Percentiles rank a stretch among this genome's conserved stretches.
Evolutionary conservation across 2,797 vertebrate species (phyloP).

Genomic region (Heteromormyrus szaboi): DNA sequence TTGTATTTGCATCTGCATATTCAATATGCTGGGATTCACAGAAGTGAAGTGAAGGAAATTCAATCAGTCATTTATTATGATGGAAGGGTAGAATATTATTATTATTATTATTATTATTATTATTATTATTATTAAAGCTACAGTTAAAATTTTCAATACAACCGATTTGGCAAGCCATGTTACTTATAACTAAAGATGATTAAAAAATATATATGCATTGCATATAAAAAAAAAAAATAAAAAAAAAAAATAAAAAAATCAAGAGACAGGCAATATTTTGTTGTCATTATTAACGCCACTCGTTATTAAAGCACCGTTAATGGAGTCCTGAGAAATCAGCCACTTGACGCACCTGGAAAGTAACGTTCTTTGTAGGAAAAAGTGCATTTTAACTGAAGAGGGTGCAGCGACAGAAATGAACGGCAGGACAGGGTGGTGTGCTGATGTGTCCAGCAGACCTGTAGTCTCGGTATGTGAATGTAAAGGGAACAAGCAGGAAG

Average conservation of each 20-base stretch:
- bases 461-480: constrained; percentile 33
- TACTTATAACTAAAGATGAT: neutral
- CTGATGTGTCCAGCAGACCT: constrained; percentile 45
- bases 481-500: constrained; percentile 37
- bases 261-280: neutral
- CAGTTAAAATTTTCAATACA: neutral
- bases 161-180: neutral
- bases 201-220: neutral
- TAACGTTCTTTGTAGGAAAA: constrained; percentile 18
- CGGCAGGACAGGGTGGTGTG: constrained; percentile 13
- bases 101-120: neutral
- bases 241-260: neutral
- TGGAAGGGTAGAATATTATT: neutral
- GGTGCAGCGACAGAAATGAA: constrained; percentile 6
- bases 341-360: constrained; percentile 11
- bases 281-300: neutral
- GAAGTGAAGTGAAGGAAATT: neutral
- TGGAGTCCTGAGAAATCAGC: neutral
- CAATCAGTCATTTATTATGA: neutral
- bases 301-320: neutral
- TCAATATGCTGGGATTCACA: neutral
- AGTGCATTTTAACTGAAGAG: neutral
- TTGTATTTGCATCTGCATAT: neutral
- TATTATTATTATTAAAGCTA: neutral
- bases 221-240: neutral